These are phyloP conservation scores for Schlechtendalia chinensis DNA, from an alignment of 1,140 invertebrate species.

Conservation along the genomic window DNA sequence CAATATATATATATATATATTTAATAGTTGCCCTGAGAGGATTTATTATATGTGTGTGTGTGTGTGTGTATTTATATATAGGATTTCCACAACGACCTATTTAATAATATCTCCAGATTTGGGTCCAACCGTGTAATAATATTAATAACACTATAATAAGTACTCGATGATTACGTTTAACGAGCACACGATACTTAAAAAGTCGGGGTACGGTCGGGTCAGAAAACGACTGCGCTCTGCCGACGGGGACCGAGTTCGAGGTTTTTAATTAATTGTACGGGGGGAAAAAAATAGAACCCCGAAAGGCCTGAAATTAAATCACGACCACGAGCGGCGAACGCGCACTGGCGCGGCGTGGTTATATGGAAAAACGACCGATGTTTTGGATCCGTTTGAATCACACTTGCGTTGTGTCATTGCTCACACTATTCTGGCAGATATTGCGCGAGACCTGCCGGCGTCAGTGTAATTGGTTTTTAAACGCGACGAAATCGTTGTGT, in stretches of 20 bases:
- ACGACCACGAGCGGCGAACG: neutral
- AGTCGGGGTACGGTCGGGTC: conserved; percentile 10
- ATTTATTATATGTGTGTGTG: neutral
- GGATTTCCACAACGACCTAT: conserved; percentile 22
- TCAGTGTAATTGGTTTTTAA: too few relatives aligned
- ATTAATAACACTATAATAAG: conserved; percentile 34
- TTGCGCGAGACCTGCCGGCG: too few relatives aligned
- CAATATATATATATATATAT: neutral
- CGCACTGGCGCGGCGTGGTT: too few relatives aligned
- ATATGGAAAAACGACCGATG: conserved; percentile 35
- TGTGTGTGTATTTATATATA: too few relatives aligned
- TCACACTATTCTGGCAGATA: too few relatives aligned
- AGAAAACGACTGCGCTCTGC: conserved; percentile 8
- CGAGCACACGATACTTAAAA: conserved; percentile 36
- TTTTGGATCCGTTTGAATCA: neutral
- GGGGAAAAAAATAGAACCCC: neutral
- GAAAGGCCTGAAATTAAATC: conserved; percentile 36
- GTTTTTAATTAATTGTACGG: conserved; percentile 25
- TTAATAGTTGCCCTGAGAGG: neutral
- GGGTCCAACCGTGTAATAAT: conserved; percentile 16
- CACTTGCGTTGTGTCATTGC: too few relatives aligned
- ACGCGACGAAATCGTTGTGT: too few relatives aligned
- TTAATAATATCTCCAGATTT: conserved; percentile 2
- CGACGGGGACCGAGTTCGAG: neutral
- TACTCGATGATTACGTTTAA: conserved; percentile 40